Percentiles rank a stretch among this genome's conserved stretches.
Conservation (phyloP, 2,888 invertebrate genomes). For the Hemaris fuciformis region DNA sequence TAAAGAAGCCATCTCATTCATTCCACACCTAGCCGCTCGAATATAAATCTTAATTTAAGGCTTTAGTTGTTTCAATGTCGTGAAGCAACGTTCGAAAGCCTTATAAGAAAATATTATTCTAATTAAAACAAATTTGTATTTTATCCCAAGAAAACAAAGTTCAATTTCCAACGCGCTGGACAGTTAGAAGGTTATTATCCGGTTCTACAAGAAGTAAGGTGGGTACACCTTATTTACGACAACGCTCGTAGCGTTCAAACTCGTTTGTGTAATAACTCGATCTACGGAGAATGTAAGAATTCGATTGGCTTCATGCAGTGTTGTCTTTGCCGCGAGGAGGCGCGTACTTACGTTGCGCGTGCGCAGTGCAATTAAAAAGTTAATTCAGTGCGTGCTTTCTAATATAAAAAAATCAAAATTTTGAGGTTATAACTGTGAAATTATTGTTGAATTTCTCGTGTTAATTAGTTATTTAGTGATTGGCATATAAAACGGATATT, state of each 20-base stretch:
- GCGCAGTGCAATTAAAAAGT: conserved; percentile 29
- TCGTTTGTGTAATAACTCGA: conserved; percentile 53
- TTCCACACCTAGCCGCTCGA: conserved; percentile 1
- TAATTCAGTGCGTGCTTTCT: conserved; percentile 10
- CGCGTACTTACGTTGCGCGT: conserved; percentile 41
- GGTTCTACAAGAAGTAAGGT: conserved; percentile 42
- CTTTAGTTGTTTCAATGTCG: conserved; percentile 26
- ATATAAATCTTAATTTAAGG: conserved; percentile 23
- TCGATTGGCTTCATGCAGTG: conserved; percentile 44
- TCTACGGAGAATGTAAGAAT: conserved; percentile 62
- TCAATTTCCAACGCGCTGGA: conserved; percentile 12
- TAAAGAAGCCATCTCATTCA: neutral
- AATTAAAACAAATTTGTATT: neutral
- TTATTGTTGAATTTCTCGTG: neutral
- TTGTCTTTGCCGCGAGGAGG: conserved; percentile 20
- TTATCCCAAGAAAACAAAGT: neutral
- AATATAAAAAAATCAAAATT: neutral
- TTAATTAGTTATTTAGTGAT: neutral
- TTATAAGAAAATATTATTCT: neutral
- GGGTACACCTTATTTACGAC: conserved; percentile 40
- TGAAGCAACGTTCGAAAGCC: conserved; percentile 15
- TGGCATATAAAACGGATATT: neutral
- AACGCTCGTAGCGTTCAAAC: conserved; percentile 50
- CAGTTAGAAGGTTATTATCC: conserved; percentile 43
- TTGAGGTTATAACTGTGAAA: neutral